Base-by-base conservation (phyloP, 2,797 vertebrate genomes). In the Argyrosomus regius region DNA sequence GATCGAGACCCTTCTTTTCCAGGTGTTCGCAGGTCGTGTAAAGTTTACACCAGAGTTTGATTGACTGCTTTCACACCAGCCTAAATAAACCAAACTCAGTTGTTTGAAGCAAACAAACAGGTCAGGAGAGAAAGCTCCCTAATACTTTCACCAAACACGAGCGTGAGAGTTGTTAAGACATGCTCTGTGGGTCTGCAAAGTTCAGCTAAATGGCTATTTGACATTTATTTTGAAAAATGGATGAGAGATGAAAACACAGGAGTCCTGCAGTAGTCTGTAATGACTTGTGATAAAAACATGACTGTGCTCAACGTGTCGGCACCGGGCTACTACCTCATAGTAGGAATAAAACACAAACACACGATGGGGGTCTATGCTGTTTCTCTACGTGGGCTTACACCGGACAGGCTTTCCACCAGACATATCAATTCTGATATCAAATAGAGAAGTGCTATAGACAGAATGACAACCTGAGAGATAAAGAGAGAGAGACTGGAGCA, bases 391-490 rank as follows among this genome's bases (percentile, higher is more conserved):
- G 50, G 41, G 18, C 77, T 22, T 60, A 24, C 31, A 28, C 12
- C 69, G 58, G 22, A 52, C 71, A 60, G 45, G 28, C 20, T 65
- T 75, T 72, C 58, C 46, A 82, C 12, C 62, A 66, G 48, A 67
- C n/a, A 50, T 26, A 46, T 43, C 73, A 65, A 60, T 76, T 22
- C 26, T 41, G 49, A 60, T 53, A 82, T 74, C 52, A 72, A 73
- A 46, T 5, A 54, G 63, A 68, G 65, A 74, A 20, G 68, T 56
- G 69, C 10, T 62, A 3, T 2, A 74, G 63, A 86, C 66, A 78
- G 60, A 70, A 49, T 63, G 70, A 81, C 76, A 69, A 59, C 45
- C 28, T 17, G 57, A 74, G 63, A 39, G 22, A 72, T 58, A 45
- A 59, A 62, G 54, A 76, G 22, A 20, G n/a, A 52, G 53, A 35